These are phyloP conservation scores for Probaryconus sp. DNA, from an alignment of 1,140 invertebrate species.

Conservation along the genomic window DNA sequence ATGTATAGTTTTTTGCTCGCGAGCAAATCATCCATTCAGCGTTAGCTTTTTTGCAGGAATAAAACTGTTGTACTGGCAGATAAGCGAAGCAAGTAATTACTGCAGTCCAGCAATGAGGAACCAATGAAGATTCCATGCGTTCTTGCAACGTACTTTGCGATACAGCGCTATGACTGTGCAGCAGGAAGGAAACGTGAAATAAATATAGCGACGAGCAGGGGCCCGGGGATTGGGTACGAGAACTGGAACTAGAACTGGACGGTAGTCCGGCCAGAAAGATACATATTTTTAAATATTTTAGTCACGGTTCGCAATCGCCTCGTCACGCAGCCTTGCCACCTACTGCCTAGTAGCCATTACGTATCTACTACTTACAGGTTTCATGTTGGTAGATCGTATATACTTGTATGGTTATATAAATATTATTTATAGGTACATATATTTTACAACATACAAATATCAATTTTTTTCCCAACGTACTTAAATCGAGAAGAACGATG, in stretches of 20 bases:
- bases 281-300: slow-evolving; percentile 80
- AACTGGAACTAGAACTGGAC: slow-evolving; percentile 78
- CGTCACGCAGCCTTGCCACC: slow-evolving; percentile 79
- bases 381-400: slow-evolving; percentile 27
- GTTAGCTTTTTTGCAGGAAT: slow-evolving; percentile 22
- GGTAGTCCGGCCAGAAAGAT: slow-evolving; percentile 78
- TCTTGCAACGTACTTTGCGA: slow-evolving; percentile 61
- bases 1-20: slow-evolving; percentile 8
- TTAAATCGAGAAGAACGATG: no score
- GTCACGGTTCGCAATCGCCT: slow-evolving; percentile 78
- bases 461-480: no score
- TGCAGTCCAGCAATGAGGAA: slow-evolving; percentile 63
- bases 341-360: slow-evolving; percentile 76
- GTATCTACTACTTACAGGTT: slow-evolving; percentile 68
- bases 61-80: slow-evolving; percentile 14
- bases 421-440: slow-evolving; percentile 49
- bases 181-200: slow-evolving; percentile 79
- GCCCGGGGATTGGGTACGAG: slow-evolving; percentile 58
- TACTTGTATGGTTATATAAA: background rate
- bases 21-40: slow-evolving; percentile 26
- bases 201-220: slow-evolving; percentile 74
- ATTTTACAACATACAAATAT: slow-evolving; percentile 33
- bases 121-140: slow-evolving; percentile 59
- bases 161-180: slow-evolving; percentile 51
- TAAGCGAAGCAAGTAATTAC: slow-evolving; percentile 55